phyloP scores from a whole-genome alignment of 2,888 invertebrate species.

The Cinara cedri region DNA sequence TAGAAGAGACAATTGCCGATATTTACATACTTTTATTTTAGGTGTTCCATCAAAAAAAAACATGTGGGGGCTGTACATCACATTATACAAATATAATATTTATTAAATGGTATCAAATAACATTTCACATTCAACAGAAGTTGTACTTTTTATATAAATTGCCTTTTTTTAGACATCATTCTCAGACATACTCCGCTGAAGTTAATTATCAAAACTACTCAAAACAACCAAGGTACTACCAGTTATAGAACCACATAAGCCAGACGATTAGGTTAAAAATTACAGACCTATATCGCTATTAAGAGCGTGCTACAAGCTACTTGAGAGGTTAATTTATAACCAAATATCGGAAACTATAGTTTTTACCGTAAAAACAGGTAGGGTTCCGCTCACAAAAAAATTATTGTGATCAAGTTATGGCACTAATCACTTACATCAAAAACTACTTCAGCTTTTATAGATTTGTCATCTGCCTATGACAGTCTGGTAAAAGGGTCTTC shows the following conservation, averaged over 20 bases:
- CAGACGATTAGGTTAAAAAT: neutral
- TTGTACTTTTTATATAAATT: too few relatives aligned
- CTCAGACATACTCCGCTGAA: neutral
- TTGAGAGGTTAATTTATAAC: neutral
- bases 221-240: conserved; percentile 6
- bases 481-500: neutral
- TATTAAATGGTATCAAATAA: too few relatives aligned
- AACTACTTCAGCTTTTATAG: neutral
- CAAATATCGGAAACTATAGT: neutral
- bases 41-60: too few relatives aligned
- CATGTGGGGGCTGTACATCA: too few relatives aligned
- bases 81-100: too few relatives aligned
- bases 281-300: neutral
- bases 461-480: neutral
- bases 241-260: neutral
- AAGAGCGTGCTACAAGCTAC: neutral
- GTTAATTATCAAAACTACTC: neutral
- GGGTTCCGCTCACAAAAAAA: neutral
- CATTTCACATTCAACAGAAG: too few relatives aligned
- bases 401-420: neutral
- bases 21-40: too few relatives aligned
- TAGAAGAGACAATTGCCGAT: too few relatives aligned
- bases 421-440: neutral
- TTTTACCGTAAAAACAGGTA: neutral
- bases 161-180: too few relatives aligned